A percentile compares a stretch with the other conserved stretches of the same genome.
Conservation (phyloP, 1,140 invertebrate genomes). For the Diachasma alloeum region DNA sequence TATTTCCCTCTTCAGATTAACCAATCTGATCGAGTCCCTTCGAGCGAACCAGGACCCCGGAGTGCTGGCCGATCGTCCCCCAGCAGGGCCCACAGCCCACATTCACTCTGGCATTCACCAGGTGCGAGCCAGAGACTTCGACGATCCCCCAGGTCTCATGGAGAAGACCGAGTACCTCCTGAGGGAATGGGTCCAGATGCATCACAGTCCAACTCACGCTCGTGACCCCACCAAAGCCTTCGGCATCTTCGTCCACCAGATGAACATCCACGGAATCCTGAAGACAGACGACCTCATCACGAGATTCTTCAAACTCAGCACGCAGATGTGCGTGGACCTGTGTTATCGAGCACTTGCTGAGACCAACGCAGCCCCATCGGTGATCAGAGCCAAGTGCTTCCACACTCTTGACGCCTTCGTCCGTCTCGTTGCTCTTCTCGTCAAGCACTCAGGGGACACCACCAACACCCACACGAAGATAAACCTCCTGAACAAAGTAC, state of each 20-base stretch:
- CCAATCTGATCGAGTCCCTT: constrained; percentile 78
- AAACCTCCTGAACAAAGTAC: constrained; percentile 94
- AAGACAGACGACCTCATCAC: constrained; percentile 98
- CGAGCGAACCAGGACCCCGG: constrained; percentile 76
- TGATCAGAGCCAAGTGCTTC: constrained; percentile 91
- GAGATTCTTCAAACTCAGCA: constrained; percentile 95
- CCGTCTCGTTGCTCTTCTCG: constrained; percentile 90
- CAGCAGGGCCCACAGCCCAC: constrained; percentile 82
- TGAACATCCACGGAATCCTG: constrained; percentile 96
- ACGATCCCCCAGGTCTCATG: constrained; percentile 92
- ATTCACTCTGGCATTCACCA: constrained; percentile 92
- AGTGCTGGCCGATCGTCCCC: constrained; percentile 74
- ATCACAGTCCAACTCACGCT: constrained; percentile 79
- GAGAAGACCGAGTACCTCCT: constrained; percentile 95
- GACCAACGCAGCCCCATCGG: constrained; percentile 67
- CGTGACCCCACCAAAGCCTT: constrained; percentile 95
- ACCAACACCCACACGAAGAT: constrained; percentile 93
- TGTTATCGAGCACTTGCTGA: constrained; percentile 82
- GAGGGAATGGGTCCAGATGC: constrained; percentile 94
- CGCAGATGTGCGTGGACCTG: constrained; percentile 95
- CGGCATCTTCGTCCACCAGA: constrained; percentile 91
- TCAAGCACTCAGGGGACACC: constrained; percentile 93
- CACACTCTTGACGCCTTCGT: constrained; percentile 96
- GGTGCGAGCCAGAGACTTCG: constrained; percentile 84
- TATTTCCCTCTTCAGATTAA: constrained; percentile 66